A percentile compares a stretch with the other conserved stretches of the same genome.
phyloP scores from a whole-genome alignment of 2,797 vertebrate species.

The Periophthalmus magnuspinnatus region DNA sequence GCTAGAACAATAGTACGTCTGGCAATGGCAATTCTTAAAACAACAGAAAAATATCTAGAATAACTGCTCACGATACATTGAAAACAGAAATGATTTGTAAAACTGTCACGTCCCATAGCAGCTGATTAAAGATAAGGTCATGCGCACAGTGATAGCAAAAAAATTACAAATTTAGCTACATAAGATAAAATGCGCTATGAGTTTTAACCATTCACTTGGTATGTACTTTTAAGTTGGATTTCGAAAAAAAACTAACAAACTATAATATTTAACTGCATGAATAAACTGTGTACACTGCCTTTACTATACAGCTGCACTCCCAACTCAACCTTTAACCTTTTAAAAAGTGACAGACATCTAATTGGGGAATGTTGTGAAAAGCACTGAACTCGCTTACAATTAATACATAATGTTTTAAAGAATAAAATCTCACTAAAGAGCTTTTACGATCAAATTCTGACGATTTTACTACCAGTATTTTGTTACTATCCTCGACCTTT shows the following conservation, averaged over 20 bases:
- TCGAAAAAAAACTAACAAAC: too few relatives aligned
- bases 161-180: too few relatives aligned
- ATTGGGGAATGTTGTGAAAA: neutral
- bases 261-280: too few relatives aligned
- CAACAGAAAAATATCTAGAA: neutral
- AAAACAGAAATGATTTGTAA: too few relatives aligned
- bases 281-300: neutral
- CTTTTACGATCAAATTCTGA: neutral
- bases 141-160: neutral
- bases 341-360: neutral
- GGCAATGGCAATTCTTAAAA: neutral
- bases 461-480: neutral
- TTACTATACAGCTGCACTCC: neutral
- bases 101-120: neutral
- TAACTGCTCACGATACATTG: neutral
- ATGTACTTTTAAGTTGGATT: too few relatives aligned
- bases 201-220: too few relatives aligned
- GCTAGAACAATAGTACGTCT: neutral
- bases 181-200: too few relatives aligned
- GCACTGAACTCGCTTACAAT: too few relatives aligned
- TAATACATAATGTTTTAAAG: too few relatives aligned
- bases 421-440: too few relatives aligned
- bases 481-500: neutral
- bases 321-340: neutral
- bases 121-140: neutral